phyloP scores from a whole-genome alignment of 2,888 invertebrate species.

The Drosophila prostipennis region DNA sequence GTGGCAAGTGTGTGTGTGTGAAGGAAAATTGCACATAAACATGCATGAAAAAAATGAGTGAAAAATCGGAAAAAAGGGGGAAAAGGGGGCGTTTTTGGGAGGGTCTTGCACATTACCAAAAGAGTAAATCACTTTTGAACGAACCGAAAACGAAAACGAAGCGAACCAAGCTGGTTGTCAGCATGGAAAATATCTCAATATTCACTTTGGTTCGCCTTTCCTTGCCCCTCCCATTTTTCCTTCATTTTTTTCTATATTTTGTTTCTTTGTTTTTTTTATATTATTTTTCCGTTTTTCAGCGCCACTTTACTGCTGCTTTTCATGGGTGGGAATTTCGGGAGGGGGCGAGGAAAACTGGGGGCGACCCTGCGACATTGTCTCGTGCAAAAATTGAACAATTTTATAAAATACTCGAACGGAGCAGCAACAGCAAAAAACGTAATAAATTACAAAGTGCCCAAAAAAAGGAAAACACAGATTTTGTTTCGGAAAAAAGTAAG shows the following conservation, averaged over 20 bases:
- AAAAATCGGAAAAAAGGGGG: background rate
- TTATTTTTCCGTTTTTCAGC: conserved; percentile 17
- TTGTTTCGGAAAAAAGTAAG: conserved; percentile 27
- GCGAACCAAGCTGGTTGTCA: conserved; percentile 28
- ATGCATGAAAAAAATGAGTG: conserved; percentile 14
- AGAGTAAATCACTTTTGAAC: conserved; percentile 67
- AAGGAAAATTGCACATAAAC: conserved; percentile 30
- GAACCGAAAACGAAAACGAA: conserved; percentile 33
- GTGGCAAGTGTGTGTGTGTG: conserved; percentile 21
- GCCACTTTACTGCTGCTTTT: conserved; percentile 25
- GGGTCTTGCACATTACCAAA: conserved; percentile 53
- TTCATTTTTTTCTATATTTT: background rate
- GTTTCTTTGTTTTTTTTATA: background rate
- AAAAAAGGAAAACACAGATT: conserved; percentile 30
- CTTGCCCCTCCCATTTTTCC: conserved; percentile 18
- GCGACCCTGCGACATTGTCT: conserved; percentile 52
- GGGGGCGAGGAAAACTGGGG: background rate
- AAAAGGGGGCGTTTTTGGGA: background rate
- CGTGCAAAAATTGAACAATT: conserved; percentile 50
- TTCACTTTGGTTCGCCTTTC: conserved; percentile 50
- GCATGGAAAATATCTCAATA: conserved; percentile 64
- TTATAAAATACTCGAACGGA: conserved; percentile 46
- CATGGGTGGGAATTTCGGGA: background rate
- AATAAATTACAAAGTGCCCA: conserved; percentile 63
- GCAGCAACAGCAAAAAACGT: conserved; percentile 43